phyloP scores from a whole-genome alignment of 2,797 vertebrate species.

The Sebastes matsubarae region DNA sequence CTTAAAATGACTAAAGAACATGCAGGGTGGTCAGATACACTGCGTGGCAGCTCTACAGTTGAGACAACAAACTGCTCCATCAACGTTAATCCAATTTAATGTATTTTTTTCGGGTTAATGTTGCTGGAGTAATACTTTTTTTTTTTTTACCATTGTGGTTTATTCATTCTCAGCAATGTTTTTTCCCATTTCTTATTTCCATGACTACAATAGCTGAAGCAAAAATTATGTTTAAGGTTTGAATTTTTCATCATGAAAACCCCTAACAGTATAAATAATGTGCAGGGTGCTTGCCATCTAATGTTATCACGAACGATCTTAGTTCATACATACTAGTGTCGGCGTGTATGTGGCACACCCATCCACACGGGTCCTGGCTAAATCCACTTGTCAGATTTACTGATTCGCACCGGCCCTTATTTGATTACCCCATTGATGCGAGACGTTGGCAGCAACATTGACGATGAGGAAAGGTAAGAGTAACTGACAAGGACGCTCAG shows the following conservation, averaged over 20 bases:
- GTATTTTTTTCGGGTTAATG: neutral
- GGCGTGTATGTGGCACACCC: conserved; percentile 2
- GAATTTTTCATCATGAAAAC: neutral
- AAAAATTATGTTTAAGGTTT: neutral
- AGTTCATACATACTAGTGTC: neutral
- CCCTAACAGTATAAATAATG: neutral
- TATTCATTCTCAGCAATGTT: no score
- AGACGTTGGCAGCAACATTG: conserved; percentile 66
- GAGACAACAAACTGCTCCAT: neutral
- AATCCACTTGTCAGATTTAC: conserved; percentile 67
- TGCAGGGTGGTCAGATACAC: neutral
- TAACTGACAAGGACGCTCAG: conserved; percentile 76
- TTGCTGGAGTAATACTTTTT: neutral
- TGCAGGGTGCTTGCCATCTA: neutral
- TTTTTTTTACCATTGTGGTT: no score
- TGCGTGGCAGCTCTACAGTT: neutral
- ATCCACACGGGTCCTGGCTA: conserved; percentile 17
- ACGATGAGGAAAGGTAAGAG: conserved; percentile 71
- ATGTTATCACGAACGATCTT: neutral
- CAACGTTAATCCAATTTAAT: conserved; percentile 11
- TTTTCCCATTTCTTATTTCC: no score
- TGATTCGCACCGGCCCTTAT: conserved; percentile 68
- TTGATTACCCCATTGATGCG: conserved; percentile 73
- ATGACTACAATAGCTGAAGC: no score
- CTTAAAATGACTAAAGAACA: neutral